A percentile compares a stretch with the other conserved stretches of the same genome.
Conservation (phyloP, 2,113 vertebrate genomes). For the Upupa epops region DNA sequence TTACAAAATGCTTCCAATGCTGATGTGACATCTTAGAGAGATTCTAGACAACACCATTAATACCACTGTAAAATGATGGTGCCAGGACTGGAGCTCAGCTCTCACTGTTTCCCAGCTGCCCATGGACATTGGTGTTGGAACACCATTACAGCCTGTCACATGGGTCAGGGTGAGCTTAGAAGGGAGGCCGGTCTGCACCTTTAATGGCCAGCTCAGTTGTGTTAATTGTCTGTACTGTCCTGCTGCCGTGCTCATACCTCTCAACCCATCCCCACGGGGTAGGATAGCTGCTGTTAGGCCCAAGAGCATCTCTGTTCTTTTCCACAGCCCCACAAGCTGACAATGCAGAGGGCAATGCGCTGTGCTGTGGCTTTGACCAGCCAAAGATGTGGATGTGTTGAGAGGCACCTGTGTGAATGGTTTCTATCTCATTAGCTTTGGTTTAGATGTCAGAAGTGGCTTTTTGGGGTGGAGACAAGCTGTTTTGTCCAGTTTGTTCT, state of each 20-base stretch:
- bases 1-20: neutral
- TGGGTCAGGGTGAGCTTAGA: neutral
- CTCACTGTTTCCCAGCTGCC: neutral
- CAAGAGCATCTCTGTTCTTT: slow-evolving; percentile 16
- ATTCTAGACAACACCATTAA: neutral
- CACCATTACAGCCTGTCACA: neutral
- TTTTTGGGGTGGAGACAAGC: neutral
- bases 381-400: slow-evolving; percentile 56
- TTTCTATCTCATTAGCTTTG: slow-evolving; percentile 16
- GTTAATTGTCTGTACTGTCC: slow-evolving; percentile 63
- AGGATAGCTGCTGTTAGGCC: slow-evolving; percentile 30
- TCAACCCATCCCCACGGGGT: slow-evolving; percentile 66
- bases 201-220: slow-evolving; percentile 66
- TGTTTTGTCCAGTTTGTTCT: slow-evolving; percentile 10
- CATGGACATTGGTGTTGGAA: neutral
- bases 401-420: slow-evolving; percentile 44
- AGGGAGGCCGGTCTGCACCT: slow-evolving; percentile 69
- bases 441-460: neutral
- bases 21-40: neutral
- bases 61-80: neutral
- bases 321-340: fast-evolving
- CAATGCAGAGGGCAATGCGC: neutral
- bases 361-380: neutral
- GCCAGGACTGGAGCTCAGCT: neutral
- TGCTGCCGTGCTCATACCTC: slow-evolving; percentile 61